Conservation (phyloP, 2,797 vertebrate genomes). For the Sebastes paucispinis region DNA sequence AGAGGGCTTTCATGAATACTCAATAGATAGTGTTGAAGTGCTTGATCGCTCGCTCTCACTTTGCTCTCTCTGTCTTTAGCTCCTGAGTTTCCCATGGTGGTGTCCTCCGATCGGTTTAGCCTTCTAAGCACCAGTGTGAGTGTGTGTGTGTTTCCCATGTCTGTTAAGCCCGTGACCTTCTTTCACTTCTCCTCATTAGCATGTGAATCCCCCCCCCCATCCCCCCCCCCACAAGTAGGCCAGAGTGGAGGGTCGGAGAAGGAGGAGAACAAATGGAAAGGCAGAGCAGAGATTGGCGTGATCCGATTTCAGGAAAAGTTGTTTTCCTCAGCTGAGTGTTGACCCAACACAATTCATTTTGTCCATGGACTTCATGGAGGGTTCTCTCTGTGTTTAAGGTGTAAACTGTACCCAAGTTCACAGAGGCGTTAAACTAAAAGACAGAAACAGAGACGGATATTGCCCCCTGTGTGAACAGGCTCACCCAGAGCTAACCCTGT, state of each 20-base stretch:
- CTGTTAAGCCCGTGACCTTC: slow-evolving; percentile 66
- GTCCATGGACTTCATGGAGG: not conserved
- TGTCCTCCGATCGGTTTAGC: slow-evolving; percentile 46
- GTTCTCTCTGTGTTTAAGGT: slow-evolving; percentile 7
- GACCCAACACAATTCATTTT: slow-evolving; percentile 23
- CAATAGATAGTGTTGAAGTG: slow-evolving; percentile 62
- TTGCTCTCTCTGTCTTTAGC: slow-evolving; percentile 29
- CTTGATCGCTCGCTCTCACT: slow-evolving; percentile 34
- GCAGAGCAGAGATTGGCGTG: slow-evolving; percentile 7
- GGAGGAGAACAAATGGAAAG: slow-evolving; percentile 9
- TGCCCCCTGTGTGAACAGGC: slow-evolving; percentile 22
- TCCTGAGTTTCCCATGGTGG: slow-evolving; percentile 63
- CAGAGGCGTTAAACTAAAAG: slow-evolving; percentile 1
- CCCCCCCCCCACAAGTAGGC: slow-evolving; percentile 43
- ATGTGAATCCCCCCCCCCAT: slow-evolving; percentile 69
- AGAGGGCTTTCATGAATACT: slow-evolving; percentile 86
- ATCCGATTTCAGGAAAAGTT: slow-evolving; percentile 21
- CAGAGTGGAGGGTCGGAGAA: slow-evolving; percentile 19
- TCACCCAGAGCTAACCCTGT: slow-evolving; percentile 26
- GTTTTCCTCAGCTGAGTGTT: slow-evolving; percentile 30
- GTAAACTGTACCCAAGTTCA: slow-evolving; percentile 19
- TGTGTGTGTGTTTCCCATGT: slow-evolving; percentile 49
- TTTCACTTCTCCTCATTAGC: slow-evolving; percentile 72
- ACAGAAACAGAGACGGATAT: slow-evolving; percentile 9
- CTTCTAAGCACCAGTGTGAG: slow-evolving; percentile 43